phyloP scores from a whole-genome alignment of 1,140 invertebrate species.

The Acromyrmex charruanus region DNA sequence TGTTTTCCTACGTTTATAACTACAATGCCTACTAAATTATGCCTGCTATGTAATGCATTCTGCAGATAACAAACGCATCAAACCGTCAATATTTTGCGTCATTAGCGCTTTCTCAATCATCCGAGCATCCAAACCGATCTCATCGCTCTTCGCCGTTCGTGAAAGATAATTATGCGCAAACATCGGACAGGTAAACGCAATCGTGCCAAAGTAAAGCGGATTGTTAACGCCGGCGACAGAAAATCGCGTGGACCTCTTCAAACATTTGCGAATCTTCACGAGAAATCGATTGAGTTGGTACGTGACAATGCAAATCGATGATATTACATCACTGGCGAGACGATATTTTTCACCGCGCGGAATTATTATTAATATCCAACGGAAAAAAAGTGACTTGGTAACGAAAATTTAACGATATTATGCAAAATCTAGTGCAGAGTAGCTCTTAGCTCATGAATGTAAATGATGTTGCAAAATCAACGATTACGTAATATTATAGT shows the following conservation, averaged over 20 bases:
- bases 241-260: constrained; percentile 62
- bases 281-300: constrained; percentile 58
- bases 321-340: constrained; percentile 36
- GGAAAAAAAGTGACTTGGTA: constrained; percentile 38
- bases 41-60: neutral
- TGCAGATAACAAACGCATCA: constrained; percentile 13
- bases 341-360: constrained; percentile 45
- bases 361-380: constrained; percentile 56
- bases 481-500: constrained; percentile 16
- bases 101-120: constrained; percentile 57
- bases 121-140: constrained; percentile 49
- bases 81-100: constrained; percentile 49
- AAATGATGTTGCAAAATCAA: constrained; percentile 46
- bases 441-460: constrained; percentile 53
- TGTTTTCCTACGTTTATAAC: neutral
- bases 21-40: neutral
- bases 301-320: constrained; percentile 65
- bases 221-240: constrained; percentile 55
- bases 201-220: constrained; percentile 63
- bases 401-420: constrained; percentile 55
- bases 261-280: constrained; percentile 55
- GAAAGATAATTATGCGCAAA: constrained; percentile 65
- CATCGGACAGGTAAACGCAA: constrained; percentile 64
- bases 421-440: constrained; percentile 41
- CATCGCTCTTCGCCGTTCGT: constrained; percentile 54